Base-by-base conservation (phyloP, 2,888 invertebrate species). In the Drosophila austrosaltans region DNA sequence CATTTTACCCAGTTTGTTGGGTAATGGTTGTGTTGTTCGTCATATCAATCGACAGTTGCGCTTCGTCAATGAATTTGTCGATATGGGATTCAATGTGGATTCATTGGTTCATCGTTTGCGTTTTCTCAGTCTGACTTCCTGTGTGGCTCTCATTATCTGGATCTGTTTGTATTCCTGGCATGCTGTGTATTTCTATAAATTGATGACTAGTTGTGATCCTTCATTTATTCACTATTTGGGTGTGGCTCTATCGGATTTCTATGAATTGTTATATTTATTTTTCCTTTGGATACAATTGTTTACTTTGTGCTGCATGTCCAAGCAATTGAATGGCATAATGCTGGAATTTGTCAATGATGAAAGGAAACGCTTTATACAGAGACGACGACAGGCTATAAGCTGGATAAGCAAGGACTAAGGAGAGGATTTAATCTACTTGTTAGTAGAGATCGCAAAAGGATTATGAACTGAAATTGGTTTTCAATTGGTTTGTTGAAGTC, bases 151-250 rank as follows among this genome's bases (percentile, higher is more conserved):
- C 1, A 1, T 64, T 3, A 7, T 67, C 12, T 72, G 68, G 8
- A 12, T 82, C 5, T 0, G 61, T 1, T 75, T 79, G 30, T 71
- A 75, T n/a, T 76, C 77, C 32, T 77, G 76, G 73, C 87, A 87
- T 75, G 77, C 80, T 8, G 65, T 80, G 8, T 68, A 67, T 44
- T 87, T 82, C 72, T 87, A 79, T 61, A 66, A 79, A 48, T 10
- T 67, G 3, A 72, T 87, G 12, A 78, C 75, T 0, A 42, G 77
- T 3, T 65, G 69, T n/a, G 58, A 75, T 1, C 78, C 84, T 0
- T 60, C 69, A 0, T 28, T 77, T 1, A 65, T 70, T 1, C 82
- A 76, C 64, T 79, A 82, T 66, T 42, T 80, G 5, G 76, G 78
- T 32, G 76, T 82, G 1, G 66, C 72, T 3, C 57, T 87, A 8